Evolutionary conservation across 2,113 vertebrate species (phyloP).

Genomic region (Cyanoramphus novaezelandiae): DNA sequence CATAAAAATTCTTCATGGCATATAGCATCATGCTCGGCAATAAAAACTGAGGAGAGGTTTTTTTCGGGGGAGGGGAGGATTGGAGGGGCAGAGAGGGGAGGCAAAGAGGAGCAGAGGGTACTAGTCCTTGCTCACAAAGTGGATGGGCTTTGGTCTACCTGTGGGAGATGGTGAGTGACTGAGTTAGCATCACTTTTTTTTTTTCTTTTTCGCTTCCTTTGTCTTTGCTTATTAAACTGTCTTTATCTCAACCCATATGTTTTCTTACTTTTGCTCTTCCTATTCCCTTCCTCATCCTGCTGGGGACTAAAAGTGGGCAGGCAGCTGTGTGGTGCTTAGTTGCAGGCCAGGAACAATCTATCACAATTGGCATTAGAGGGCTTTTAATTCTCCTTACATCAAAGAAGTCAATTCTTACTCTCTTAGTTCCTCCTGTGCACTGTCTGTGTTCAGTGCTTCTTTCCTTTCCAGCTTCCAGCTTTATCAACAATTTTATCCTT

Average conservation of each 20-base stretch:
- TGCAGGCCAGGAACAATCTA: background rate
- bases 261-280: background rate
- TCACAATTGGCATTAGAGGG: background rate
- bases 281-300: background rate
- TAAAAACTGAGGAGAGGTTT: background rate
- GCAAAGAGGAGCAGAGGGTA: fast-evolving
- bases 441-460: background rate
- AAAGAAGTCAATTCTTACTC: background rate
- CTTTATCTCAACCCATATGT: background rate
- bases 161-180: background rate
- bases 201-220: background rate
- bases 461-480: background rate
- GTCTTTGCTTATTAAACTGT: background rate
- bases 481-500: background rate
- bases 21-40: background rate
- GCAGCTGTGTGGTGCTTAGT: background rate
- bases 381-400: background rate
- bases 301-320: background rate
- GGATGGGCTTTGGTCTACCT: background rate
- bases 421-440: background rate
- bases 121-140: background rate
- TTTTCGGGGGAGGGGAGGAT: too few relatives aligned
- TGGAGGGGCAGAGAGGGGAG: too few relatives aligned
- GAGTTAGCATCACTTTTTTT: background rate
- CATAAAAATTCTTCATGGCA: background rate